Evolutionary conservation across 2,888 invertebrate genomes (phyloP).

Genomic region (Dioctria rufipes): DNA sequence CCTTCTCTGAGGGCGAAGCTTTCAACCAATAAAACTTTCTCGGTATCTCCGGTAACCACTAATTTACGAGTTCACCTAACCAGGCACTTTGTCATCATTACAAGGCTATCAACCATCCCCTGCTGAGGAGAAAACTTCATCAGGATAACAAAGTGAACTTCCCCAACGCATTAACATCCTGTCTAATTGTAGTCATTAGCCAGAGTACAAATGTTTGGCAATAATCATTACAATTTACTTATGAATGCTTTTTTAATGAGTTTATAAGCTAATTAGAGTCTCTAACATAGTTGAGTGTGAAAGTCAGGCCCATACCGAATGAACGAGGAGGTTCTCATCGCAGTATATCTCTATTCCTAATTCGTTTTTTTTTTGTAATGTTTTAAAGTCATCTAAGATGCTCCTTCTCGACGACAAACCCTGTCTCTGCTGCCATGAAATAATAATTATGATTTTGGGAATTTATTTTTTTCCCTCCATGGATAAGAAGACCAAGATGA

Average conservation of each 20-base stretch:
- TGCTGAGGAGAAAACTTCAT: background rate
- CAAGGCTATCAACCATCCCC: conserved; percentile 54
- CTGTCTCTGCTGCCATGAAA: background rate
- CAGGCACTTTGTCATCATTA: conserved; percentile 58
- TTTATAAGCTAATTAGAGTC: conserved; percentile 53
- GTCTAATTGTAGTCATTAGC: conserved; percentile 56
- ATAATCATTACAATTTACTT: conserved; percentile 58
- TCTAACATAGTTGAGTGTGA: background rate
- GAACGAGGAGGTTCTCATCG: no score
- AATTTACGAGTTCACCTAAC: conserved; percentile 56
- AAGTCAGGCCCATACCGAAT: background rate
- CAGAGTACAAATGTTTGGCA: conserved; percentile 58
- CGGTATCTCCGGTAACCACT: conserved; percentile 32
- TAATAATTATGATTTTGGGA: conserved; percentile 16
- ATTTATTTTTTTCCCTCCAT: background rate
- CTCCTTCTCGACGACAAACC: conserved; percentile 2
- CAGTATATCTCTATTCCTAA: no score
- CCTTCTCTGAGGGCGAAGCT: background rate
- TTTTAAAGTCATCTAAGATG: background rate
- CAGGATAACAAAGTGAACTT: conserved; percentile 26
- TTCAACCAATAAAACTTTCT: conserved; percentile 36
- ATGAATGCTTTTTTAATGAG: conserved; percentile 57
- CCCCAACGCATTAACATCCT: conserved; percentile 50
- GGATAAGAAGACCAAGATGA: background rate
- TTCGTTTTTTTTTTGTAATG: background rate